Conservation (phyloP, 2,888 invertebrate genomes). For the Dendrolimus pini region DNA sequence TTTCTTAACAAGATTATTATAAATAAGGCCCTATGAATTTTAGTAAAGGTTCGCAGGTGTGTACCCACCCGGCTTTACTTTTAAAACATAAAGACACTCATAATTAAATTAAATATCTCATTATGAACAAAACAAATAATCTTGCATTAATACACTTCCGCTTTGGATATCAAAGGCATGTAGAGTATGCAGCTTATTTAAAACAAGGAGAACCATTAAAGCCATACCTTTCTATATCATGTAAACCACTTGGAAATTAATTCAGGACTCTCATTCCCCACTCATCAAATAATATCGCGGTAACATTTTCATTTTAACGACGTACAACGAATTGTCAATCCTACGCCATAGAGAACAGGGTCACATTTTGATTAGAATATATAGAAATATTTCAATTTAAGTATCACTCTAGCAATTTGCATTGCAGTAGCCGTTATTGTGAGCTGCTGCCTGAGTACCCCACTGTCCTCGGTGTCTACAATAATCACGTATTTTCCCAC, state of each 20-base stretch:
- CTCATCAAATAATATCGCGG: constrained; percentile 54
- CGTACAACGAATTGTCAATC: constrained; percentile 4
- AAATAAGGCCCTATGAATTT: too few species aligned
- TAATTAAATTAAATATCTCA: too few species aligned
- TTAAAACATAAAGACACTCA: too few species aligned
- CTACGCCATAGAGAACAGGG: neutral
- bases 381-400: constrained; percentile 48
- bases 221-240: constrained; percentile 43
- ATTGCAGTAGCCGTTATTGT: constrained; percentile 35
- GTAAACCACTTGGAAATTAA: constrained; percentile 65
- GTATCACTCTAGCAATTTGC: constrained; percentile 56
- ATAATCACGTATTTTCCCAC: neutral
- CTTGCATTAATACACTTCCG: too few species aligned
- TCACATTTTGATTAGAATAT: neutral
- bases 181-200: constrained; percentile 28
- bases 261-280: constrained; percentile 57
- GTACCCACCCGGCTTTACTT: too few species aligned
- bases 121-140: too few species aligned
- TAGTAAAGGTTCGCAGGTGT: too few species aligned
- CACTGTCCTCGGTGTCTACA: neutral
- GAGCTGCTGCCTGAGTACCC: neutral
- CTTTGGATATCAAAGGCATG: neutral
- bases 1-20: too few species aligned
- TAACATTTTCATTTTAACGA: constrained; percentile 30
- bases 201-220: constrained; percentile 55